Conservation (phyloP, 2,113 vertebrate genomes). For the Coreoperca whiteheadi region DNA sequence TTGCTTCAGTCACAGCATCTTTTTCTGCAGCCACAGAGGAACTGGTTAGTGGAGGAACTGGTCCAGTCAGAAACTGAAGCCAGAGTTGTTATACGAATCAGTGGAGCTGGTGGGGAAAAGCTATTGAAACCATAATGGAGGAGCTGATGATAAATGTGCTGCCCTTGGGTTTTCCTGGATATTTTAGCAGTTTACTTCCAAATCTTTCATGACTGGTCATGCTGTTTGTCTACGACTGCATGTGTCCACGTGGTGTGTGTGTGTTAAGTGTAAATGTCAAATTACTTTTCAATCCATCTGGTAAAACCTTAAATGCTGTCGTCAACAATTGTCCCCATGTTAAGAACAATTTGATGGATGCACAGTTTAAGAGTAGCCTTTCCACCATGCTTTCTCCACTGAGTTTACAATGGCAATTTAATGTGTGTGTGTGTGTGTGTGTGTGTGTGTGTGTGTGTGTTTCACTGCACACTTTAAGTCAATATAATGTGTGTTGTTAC, state of each 20-base stretch:
- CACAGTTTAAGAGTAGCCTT: conserved; percentile 24
- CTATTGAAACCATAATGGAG: conserved; percentile 46
- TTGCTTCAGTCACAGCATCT: conserved; percentile 49
- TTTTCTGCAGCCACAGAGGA: conserved; percentile 46
- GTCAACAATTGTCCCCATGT: conserved; percentile 49
- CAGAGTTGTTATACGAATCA: conserved; percentile 32
- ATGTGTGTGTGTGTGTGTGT: not conserved
- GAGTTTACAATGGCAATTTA: conserved; percentile 20
- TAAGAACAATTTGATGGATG: conserved; percentile 55
- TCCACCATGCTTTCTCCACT: conserved; percentile 14
- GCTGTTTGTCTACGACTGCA: conserved; percentile 27
- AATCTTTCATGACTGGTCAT: conserved; percentile 45
- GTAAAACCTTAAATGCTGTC: conserved; percentile 62
- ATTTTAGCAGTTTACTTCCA: conserved; percentile 45
- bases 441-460: conserved; percentile 7
- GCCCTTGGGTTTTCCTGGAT: conserved; percentile 32
- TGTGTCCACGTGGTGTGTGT: conserved; percentile 53
- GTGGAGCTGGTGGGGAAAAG: conserved; percentile 41
- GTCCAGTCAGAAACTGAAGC: conserved; percentile 73
- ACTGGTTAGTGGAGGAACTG: conserved; percentile 50
- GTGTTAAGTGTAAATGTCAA: conserved; percentile 54
- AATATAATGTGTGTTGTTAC: conserved; percentile 47
- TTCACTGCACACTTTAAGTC: conserved; percentile 21
- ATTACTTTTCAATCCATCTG: conserved; percentile 52
- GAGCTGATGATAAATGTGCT: conserved; percentile 48